A percentile compares a stretch with the other conserved stretches of the same genome.
Evolutionary conservation across 2,888 invertebrate genomes (phyloP).

Genomic region (Thymelicus sylvestris): DNA sequence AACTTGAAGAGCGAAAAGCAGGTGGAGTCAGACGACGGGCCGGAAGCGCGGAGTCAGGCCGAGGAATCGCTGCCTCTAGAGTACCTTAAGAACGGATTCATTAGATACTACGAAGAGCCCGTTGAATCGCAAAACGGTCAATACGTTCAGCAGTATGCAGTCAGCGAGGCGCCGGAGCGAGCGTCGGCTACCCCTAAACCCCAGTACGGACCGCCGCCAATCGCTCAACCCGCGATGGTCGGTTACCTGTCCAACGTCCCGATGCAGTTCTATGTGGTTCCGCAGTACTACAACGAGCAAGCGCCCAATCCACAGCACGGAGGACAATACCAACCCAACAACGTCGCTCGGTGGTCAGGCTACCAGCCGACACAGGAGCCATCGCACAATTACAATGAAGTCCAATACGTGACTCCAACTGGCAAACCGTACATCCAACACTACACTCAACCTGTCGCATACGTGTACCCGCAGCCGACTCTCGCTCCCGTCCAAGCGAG

Average conservation of each 20-base stretch:
- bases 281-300: constrained; percentile 70
- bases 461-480: constrained; percentile 66
- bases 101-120: constrained; percentile 63
- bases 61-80: constrained; percentile 58
- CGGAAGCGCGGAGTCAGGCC: constrained; percentile 50
- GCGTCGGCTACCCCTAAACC: constrained; percentile 49
- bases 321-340: constrained; percentile 55
- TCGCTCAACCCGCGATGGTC: constrained; percentile 67
- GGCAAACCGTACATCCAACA: constrained; percentile 64
- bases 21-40: constrained; percentile 59
- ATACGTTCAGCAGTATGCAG: constrained; percentile 75
- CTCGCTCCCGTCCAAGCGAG: constrained; percentile 56
- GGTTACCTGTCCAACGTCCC: constrained; percentile 77
- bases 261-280: constrained; percentile 78
- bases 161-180: constrained; percentile 71
- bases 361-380: constrained; percentile 60
- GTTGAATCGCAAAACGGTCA: constrained; percentile 60
- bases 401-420: constrained; percentile 63
- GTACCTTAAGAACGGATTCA: constrained; percentile 65
- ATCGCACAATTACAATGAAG: constrained; percentile 66
- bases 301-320: constrained; percentile 53
- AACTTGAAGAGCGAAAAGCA: constrained; percentile 86
- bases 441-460: constrained; percentile 58
- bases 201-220: constrained; percentile 52
- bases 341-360: constrained; percentile 48